These are phyloP conservation scores for Drosophila rhopaloa DNA, from an alignment of 1,140 invertebrate species.

Conservation along the genomic window DNA sequence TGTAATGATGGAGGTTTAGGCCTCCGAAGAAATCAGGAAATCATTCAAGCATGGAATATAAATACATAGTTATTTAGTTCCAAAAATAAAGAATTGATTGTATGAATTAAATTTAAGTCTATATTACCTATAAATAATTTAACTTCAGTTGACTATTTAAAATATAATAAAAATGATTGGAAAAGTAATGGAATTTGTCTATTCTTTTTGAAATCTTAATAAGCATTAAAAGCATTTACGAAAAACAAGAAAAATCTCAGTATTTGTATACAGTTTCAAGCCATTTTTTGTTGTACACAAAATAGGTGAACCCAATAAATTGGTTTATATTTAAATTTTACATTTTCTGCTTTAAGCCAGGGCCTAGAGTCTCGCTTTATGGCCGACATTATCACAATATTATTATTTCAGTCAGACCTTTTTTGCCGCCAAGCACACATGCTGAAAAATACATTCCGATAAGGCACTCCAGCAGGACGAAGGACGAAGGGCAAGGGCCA, in stretches of 20 bases:
- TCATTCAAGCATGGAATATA: not conserved
- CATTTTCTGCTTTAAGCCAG: slow-evolving; percentile 6
- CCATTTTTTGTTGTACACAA: too few relatives aligned
- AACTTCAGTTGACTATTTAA: too few relatives aligned
- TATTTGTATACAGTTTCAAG: not conserved
- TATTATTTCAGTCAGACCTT: slow-evolving; percentile 41
- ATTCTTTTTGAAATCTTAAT: too few relatives aligned
- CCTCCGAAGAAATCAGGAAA: not conserved
- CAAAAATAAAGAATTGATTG: too few relatives aligned
- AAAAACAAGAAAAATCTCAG: too few relatives aligned
- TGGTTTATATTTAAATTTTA: slow-evolving; percentile 14
- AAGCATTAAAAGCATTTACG: too few relatives aligned
- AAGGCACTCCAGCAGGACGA: slow-evolving; percentile 2
- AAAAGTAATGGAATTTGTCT: too few relatives aligned
- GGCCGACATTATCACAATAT: slow-evolving; percentile 46
- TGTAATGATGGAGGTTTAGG: not conserved
- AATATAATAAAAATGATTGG: too few relatives aligned
- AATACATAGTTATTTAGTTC: not conserved
- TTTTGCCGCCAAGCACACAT: slow-evolving; percentile 28
- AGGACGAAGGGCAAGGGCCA: slow-evolving; percentile 63
- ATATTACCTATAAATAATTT: too few relatives aligned
- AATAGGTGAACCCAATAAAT: not conserved
- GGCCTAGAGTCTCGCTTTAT: slow-evolving; percentile 9
- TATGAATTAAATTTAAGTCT: too few relatives aligned
- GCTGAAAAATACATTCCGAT: slow-evolving; percentile 23